Evolutionary conservation across 2,888 invertebrate species (phyloP).

Genomic region (Cheilosia vernalis): DNA sequence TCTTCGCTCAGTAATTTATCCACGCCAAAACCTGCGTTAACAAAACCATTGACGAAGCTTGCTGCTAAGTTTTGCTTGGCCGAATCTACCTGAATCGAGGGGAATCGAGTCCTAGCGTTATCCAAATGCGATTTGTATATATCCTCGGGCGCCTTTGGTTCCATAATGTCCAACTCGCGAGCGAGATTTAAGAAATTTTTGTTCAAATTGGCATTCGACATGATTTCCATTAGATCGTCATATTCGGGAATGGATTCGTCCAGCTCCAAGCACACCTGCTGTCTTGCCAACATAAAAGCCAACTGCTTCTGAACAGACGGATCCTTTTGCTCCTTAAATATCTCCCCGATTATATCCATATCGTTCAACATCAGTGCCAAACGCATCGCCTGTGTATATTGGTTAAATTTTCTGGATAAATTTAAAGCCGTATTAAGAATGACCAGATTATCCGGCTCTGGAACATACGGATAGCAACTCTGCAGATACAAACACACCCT

Average conservation of each 20-base stretch:
- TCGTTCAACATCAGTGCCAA: slow-evolving; percentile 96
- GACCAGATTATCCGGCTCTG: slow-evolving; percentile 95
- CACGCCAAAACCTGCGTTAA: slow-evolving; percentile 98
- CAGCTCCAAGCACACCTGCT: slow-evolving; percentile 94
- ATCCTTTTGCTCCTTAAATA: slow-evolving; percentile 93
- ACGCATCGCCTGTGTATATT: slow-evolving; percentile 94
- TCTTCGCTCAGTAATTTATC: slow-evolving; percentile 97
- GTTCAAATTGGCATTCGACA: slow-evolving; percentile 96
- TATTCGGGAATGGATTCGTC: slow-evolving; percentile 86
- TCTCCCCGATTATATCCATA: slow-evolving; percentile 90
- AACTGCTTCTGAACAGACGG: slow-evolving; percentile 94
- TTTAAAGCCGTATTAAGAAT: slow-evolving; percentile 92
- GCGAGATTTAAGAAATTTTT: slow-evolving; percentile 96
- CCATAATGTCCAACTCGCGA: slow-evolving; percentile 99
- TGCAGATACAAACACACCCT: slow-evolving; percentile 94
- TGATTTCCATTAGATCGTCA: slow-evolving; percentile 93
- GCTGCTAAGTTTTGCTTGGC: slow-evolving; percentile 98
- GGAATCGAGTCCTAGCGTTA: slow-evolving; percentile 90
- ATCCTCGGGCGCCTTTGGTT: slow-evolving; percentile 99
- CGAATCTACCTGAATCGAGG: slow-evolving; percentile 93
- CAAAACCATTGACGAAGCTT: slow-evolving; percentile 99
- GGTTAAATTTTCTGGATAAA: slow-evolving; percentile 93
- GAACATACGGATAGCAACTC: slow-evolving; percentile 97
- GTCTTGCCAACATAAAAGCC: slow-evolving; percentile 97
- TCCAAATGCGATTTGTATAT: slow-evolving; percentile 99